phyloP scores from a whole-genome alignment of 1,140 invertebrate genomes.

The Anoplolepis gracilipes region DNA sequence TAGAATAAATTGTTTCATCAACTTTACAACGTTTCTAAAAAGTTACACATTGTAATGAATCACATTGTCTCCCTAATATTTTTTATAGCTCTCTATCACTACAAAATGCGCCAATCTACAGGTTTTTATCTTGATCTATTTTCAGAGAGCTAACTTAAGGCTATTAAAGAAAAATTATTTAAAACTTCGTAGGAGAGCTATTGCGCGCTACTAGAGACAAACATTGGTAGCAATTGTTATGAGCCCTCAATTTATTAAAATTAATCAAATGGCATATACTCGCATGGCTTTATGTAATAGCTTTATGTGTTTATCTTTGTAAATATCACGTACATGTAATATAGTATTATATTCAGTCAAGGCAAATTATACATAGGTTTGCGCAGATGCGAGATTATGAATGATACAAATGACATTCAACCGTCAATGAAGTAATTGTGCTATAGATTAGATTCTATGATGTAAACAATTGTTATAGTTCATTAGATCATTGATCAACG shows the following conservation, averaged over 20 bases:
- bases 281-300: constrained; percentile 1
- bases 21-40: neutral
- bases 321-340: neutral
- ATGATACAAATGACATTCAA: constrained; percentile 28
- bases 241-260: neutral
- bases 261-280: neutral
- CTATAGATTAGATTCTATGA: constrained; percentile 27
- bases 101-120: neutral
- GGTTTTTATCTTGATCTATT: neutral
- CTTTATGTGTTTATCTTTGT: constrained; percentile 1
- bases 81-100: neutral
- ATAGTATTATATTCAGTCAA: constrained; percentile 17
- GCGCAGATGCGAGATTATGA: constrained; percentile 14
- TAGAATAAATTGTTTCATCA: neutral
- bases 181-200: too few relatives aligned
- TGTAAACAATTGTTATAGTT: neutral
- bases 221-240: neutral
- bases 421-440: constrained; percentile 28
- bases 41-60: neutral
- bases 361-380: neutral
- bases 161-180: neutral
- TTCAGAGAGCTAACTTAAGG: neutral
- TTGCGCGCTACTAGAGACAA: neutral
- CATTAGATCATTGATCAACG: neutral
- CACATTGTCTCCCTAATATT: neutral